phyloP scores from a whole-genome alignment of 2,113 vertebrate genomes.

The Heptranchias perlo region DNA sequence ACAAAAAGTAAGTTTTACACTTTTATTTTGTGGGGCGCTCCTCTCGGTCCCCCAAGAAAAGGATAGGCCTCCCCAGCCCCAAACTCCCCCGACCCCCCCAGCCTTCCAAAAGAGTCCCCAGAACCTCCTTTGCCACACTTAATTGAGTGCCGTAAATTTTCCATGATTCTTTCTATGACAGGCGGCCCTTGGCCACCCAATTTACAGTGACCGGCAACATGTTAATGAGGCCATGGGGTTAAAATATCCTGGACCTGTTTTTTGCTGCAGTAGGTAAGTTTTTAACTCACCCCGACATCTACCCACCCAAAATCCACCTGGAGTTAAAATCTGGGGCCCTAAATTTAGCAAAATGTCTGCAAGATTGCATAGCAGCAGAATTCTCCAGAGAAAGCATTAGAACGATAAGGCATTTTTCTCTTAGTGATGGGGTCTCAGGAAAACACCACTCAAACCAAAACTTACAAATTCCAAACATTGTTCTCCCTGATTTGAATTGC shows the following conservation, averaged over 20 bases:
- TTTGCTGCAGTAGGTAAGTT: not conserved
- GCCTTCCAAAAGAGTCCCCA: not conserved
- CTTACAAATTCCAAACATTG: too few relatives aligned
- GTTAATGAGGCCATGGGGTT: not conserved
- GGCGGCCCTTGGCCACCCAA: too few relatives aligned
- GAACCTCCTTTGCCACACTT: not conserved
- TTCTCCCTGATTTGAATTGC: too few relatives aligned
- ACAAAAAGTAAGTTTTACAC: not conserved
- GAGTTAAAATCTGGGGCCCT: too few relatives aligned
- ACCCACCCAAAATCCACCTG: not conserved
- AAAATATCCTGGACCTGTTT: not conserved
- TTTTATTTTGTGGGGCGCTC: not conserved
- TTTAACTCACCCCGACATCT: not conserved
- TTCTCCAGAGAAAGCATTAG: too few relatives aligned
- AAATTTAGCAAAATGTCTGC: too few relatives aligned
- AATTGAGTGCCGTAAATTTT: not conserved
- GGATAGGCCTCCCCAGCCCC: not conserved
- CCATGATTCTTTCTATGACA: too few relatives aligned
- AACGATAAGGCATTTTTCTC: too few relatives aligned
- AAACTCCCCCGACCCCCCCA: not conserved
- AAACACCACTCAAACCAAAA: too few relatives aligned
- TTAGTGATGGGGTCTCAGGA: too few relatives aligned
- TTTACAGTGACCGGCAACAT: not conserved
- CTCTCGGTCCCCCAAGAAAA: not conserved
- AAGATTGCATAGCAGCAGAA: too few relatives aligned